Evolutionary conservation across 2,113 vertebrate species (phyloP), one percentile per base, ranked within the genome.

Genomic region (Amazona guildingii): DNA sequence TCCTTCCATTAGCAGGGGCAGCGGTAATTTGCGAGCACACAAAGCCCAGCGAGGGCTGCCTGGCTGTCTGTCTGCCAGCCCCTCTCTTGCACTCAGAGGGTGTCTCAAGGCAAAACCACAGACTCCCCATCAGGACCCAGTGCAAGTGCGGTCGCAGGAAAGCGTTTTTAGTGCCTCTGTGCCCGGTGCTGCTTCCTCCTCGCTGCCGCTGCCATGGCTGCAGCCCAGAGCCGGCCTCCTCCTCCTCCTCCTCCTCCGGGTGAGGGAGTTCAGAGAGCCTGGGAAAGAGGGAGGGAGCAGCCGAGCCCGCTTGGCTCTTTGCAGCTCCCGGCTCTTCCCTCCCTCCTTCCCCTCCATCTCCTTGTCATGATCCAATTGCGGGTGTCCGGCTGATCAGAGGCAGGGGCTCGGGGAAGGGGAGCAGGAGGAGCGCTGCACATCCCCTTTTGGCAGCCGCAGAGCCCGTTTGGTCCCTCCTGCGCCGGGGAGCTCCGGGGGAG

Each of bases 371-470:
- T 85, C 83, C 79, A 33, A 24, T 46, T 78, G 86, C 95, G 28
- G 62, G 77, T 87, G 95, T 94, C 95, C 91, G 55, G 82, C 81
- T 31, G 62, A 69, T 81, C 51, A 66, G 90, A 41, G 77, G 90
- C 73, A 33, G 88, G 83, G 83, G 92, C 83, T 88, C 75, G 0
- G 72, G 77, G 68, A 88, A 90, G 83, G 92, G 95, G 48, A 82
- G 86, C 33, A 10, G 49, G 63, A 62, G 57, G 57, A 76, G 61
- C 94, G 8, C 43, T 25, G 86, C 66, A 48, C 91, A 61, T 39
- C 86, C 88, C 94, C 77, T 93, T 83, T 88, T 92, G 96, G 96
- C 96, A 95, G 76, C 76, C 2, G 46, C 25, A 39, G 73, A 35
- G 75, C 89, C 77, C 16, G 7, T 86, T 88, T 23, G 73, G 66